Base-by-base conservation (phyloP, 2,113 vertebrate species). In the Cnemophilus loriae region DNA sequence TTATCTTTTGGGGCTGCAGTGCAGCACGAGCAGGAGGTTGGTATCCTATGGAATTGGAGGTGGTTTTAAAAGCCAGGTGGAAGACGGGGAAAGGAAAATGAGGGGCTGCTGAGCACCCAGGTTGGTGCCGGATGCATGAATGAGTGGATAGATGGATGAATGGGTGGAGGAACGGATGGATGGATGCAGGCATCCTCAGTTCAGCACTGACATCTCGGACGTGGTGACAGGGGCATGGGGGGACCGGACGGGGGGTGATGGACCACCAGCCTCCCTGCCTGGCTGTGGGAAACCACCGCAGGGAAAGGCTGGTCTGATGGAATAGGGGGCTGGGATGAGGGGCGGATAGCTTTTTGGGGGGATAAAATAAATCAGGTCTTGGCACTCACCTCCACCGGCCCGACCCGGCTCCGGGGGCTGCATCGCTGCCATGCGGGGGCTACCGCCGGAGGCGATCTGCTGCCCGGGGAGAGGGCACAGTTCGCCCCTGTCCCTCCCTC, bases 231-330 rank as follows among this genome's bases (percentile, higher is more conserved):
- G 68, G 41, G 35, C 37, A n/a, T 9, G 6, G 9, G 16, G 55
- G 30, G 4, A 42, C 23, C 1, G 1, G 22, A 18, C 1, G 1
- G 26, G n/a, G 17, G 24, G 2, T 1, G 1, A 59, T 16, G 74
- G 35, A 42, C 17, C 53, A 15, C 73, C 42, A 5, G 2, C 27
- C 26, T 53, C 32, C 39, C 49, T 76, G n/a, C 44, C 61, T 14
- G 61, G 50, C 56, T 19, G 6, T 32, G 41, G 65, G 46, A 56
- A 74, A 32, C 9, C 73, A 1, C 64, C 1, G 4, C 73, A 9
- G 55, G 30, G 30, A 26, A 42, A 60, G 35, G 24, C 52, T 37
- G 53, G 2, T 21, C 11, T 56, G 78, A 16, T 22, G 75, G 76
- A 70, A 67, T 0, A 27, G 24, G 16, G 55, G 17, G 19, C 10